Conservation (phyloP, 2,888 invertebrate genomes). For the Parnassius smintheus region DNA sequence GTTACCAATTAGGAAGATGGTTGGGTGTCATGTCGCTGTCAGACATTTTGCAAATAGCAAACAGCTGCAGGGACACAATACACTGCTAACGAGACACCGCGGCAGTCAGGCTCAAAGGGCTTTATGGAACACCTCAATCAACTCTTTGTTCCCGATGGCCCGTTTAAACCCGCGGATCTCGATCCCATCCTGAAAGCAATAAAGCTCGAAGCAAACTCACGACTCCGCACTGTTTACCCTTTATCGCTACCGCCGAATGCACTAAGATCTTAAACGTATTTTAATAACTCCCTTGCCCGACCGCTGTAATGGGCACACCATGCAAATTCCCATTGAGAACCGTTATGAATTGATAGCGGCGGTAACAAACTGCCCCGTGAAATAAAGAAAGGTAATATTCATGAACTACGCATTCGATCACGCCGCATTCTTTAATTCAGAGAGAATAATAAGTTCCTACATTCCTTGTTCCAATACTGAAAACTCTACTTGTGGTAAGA, state of each 20-base stretch:
- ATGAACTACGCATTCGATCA: slow-evolving; percentile 71
- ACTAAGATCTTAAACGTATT: slow-evolving; percentile 73
- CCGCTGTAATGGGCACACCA: slow-evolving; percentile 70
- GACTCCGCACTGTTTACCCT: slow-evolving; percentile 70
- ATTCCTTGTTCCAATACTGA: slow-evolving; percentile 43
- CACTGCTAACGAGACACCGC: slow-evolving; percentile 60
- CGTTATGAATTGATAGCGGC: slow-evolving; percentile 68
- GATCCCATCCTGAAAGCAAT: slow-evolving; percentile 73
- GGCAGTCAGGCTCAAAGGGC: slow-evolving; percentile 45
- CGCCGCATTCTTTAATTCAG: slow-evolving; percentile 47
- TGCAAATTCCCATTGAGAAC: slow-evolving; percentile 69
- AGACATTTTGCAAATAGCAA: neutral
- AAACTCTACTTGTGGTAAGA: slow-evolving; percentile 52
- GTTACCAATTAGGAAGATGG: slow-evolving; percentile 36
- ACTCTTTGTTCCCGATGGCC: slow-evolving; percentile 65
- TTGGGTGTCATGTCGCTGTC: slow-evolving; percentile 34
- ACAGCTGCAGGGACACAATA: slow-evolving; percentile 48
- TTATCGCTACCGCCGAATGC: slow-evolving; percentile 69
- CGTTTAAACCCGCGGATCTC: slow-evolving; percentile 51
- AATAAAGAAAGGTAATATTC: slow-evolving; percentile 75
- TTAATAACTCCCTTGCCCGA: slow-evolving; percentile 71
- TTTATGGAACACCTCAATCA: slow-evolving; percentile 65
- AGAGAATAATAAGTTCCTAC: slow-evolving; percentile 42
- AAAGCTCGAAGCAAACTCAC: slow-evolving; percentile 73
- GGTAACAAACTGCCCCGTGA: slow-evolving; percentile 64